phyloP scores from a whole-genome alignment of 2,113 vertebrate genomes.

The Pollimyrus isidori region DNA sequence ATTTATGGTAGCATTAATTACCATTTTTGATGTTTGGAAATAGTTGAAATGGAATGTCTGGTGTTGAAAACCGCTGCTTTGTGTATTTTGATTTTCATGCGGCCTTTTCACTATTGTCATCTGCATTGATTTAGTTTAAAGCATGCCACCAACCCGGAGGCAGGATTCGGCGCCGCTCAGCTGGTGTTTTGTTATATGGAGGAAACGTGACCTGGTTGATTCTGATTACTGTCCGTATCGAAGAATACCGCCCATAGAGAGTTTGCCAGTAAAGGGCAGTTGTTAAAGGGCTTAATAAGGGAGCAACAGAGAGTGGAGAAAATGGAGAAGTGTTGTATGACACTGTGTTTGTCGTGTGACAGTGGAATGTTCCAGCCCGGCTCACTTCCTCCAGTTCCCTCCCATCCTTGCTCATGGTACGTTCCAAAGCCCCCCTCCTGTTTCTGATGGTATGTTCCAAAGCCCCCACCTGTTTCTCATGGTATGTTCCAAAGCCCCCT shows the following conservation, averaged over 20 bases:
- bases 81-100: background rate
- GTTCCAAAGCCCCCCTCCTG: background rate
- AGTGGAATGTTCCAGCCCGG: constrained; percentile 7
- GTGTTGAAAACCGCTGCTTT: background rate
- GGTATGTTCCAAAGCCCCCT: background rate
- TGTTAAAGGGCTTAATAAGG: background rate
- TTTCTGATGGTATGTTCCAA: background rate
- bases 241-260: background rate
- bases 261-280: background rate
- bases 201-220: background rate
- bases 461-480: background rate
- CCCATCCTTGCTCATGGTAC: background rate
- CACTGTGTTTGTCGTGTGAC: background rate
- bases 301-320: background rate
- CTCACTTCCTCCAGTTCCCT: constrained; percentile 13
- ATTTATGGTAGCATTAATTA: background rate
- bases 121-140: background rate
- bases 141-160: background rate
- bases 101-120: background rate
- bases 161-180: background rate
- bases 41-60: background rate
- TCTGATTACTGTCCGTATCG: background rate
- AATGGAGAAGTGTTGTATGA: background rate
- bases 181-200: background rate
- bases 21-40: background rate